These are phyloP conservation scores for Pavo muticus DNA, from an alignment of 2,113 vertebrate genomes.

Conservation along the genomic window DNA sequence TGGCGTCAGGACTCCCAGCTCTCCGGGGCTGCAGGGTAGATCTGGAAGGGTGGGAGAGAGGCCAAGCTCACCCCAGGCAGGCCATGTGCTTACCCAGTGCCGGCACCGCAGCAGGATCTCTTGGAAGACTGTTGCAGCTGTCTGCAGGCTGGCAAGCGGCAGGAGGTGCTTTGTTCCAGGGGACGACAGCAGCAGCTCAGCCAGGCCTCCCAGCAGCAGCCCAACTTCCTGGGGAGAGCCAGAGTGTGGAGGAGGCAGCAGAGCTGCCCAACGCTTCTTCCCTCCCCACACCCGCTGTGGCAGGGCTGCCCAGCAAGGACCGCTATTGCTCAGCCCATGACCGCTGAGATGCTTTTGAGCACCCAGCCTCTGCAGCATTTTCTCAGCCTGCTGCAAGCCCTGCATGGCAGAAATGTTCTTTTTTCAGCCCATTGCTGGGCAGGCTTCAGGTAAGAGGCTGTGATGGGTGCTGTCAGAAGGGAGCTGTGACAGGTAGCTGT, in stretches of 20 bases:
- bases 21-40: background rate
- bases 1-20: fast-evolving
- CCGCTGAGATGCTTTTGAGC: fast-evolving
- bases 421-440: background rate
- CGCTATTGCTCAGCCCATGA: background rate
- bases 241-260: background rate
- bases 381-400: background rate
- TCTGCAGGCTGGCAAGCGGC: slow-evolving; percentile 68
- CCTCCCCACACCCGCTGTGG: fast-evolving
- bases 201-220: slow-evolving; percentile 81
- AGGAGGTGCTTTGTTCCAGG: background rate
- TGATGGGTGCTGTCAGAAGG: background rate
- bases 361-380: fast-evolving
- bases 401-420: background rate
- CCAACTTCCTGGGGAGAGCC: slow-evolving; percentile 77
- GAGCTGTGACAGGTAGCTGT: background rate
- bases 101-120: slow-evolving; percentile 89
- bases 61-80: fast-evolving
- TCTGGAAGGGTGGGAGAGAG: background rate
- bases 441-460: background rate
- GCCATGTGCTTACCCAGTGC: slow-evolving; percentile 82
- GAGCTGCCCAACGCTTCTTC: background rate
- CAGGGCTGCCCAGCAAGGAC: background rate
- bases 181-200: slow-evolving; percentile 74
- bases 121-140: slow-evolving; percentile 80